These are phyloP conservation scores for Fissipunctia ypsillon DNA, from an alignment of 2,888 invertebrate genomes.

Conservation along the genomic window DNA sequence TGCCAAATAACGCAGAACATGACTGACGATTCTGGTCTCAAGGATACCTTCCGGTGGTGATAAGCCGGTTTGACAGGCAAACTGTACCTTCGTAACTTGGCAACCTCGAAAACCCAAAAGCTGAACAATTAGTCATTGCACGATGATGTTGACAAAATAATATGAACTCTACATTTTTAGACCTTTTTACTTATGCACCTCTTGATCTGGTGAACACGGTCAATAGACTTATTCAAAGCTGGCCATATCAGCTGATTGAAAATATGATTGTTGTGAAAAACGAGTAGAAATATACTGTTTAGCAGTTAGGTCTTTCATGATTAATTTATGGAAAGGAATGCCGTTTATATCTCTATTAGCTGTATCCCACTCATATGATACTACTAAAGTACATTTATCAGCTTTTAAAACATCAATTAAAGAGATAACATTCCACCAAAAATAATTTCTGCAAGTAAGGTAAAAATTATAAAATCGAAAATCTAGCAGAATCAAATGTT, in stretches of 20 bases:
- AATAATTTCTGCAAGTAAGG: background rate
- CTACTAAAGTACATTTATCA: background rate
- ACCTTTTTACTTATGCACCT: background rate
- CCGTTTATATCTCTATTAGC: background rate
- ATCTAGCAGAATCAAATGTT: background rate
- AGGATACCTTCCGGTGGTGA: background rate
- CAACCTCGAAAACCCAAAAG: background rate
- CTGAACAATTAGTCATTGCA: background rate
- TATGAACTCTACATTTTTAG: background rate
- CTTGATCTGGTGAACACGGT: background rate
- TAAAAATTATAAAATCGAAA: background rate
- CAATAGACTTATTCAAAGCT: background rate
- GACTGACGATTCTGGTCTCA: background rate
- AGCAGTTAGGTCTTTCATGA: background rate
- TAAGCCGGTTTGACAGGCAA: background rate
- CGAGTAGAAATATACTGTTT: background rate
- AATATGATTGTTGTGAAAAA: too few species aligned
- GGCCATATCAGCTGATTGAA: background rate
- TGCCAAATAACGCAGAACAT: constrained; percentile 17
- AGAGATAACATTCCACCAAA: background rate
- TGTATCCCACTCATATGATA: background rate
- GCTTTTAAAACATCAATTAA: background rate
- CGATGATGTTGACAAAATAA: background rate
- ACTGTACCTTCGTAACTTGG: background rate
- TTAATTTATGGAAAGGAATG: background rate